phyloP scores from a whole-genome alignment of 2,888 invertebrate genomes.

The Oeneis ivallda region DNA sequence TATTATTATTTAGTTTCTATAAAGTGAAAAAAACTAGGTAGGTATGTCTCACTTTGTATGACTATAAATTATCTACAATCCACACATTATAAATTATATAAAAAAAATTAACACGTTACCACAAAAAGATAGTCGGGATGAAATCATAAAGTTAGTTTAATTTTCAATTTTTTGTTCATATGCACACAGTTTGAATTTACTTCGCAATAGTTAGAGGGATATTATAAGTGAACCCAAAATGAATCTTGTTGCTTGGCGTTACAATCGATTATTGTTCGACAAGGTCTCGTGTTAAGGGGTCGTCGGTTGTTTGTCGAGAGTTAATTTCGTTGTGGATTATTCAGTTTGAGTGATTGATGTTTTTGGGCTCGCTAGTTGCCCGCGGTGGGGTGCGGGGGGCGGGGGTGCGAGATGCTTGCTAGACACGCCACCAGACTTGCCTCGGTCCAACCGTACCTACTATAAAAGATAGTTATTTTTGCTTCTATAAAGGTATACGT shows the following conservation, averaged over 20 bases:
- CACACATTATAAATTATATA: no score
- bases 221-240: constrained; percentile 33
- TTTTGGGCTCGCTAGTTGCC: constrained; percentile 53
- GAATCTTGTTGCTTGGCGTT: constrained; percentile 35
- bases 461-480: no score
- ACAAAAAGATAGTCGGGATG: constrained; percentile 47
- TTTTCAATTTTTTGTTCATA: constrained; percentile 18
- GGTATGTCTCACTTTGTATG: background rate
- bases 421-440: background rate
- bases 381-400: background rate
- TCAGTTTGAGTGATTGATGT: constrained; percentile 78
- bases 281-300: constrained; percentile 53
- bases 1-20: no score
- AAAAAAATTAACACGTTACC: no score
- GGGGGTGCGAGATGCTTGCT: background rate
- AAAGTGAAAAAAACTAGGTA: no score
- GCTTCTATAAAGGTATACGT: no score
- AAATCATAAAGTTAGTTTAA: constrained; percentile 50
- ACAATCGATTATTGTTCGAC: constrained; percentile 46
- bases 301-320: constrained; percentile 63
- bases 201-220: constrained; percentile 10
- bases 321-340: constrained; percentile 79
- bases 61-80: no score
- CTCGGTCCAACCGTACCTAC: background rate
- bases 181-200: constrained; percentile 24